Evolutionary conservation across 2,113 vertebrate genomes (phyloP).

Genomic region (Rhinichthys klamathensis): DNA sequence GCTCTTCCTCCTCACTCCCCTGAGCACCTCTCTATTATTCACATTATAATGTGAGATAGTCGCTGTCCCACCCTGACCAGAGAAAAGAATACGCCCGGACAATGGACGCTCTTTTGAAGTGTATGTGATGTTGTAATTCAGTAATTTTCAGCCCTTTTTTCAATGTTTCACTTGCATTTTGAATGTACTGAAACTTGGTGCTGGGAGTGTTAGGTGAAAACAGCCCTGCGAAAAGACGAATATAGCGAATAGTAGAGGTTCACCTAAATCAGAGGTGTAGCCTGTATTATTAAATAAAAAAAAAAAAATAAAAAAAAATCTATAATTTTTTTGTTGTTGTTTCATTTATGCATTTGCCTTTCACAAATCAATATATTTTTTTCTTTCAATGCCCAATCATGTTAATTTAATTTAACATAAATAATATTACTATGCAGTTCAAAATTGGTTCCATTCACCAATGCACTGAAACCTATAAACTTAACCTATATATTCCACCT

Average conservation of each 20-base stretch:
- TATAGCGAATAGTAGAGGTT: not conserved
- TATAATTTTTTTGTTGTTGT: too few species aligned
- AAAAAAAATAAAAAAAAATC: too few species aligned
- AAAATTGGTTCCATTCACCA: not conserved
- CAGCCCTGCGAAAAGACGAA: not conserved
- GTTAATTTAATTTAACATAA: not conserved
- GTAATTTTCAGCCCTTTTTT: constrained; percentile 55
- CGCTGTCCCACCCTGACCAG: constrained; percentile 73
- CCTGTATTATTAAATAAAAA: not conserved
- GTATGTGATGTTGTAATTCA: constrained; percentile 54
- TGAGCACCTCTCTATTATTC: constrained; percentile 71
- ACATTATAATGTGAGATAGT: constrained; percentile 75
- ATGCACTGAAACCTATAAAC: not conserved
- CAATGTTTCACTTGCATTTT: constrained; percentile 25
- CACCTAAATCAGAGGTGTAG: not conserved
- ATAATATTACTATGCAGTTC: not conserved
- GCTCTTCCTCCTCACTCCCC: constrained; percentile 60
- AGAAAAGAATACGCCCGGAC: constrained; percentile 74
- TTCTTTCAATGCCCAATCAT: not conserved
- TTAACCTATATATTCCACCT: too few species aligned
- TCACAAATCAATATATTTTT: not conserved
- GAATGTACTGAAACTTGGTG: constrained; percentile 20
- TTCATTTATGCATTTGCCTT: not conserved
- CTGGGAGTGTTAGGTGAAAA: constrained; percentile 28
- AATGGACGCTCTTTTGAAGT: constrained; percentile 74